A percentile compares a stretch with the other conserved stretches of the same genome.
Conservation (phyloP, 2,888 invertebrate genomes). For the Patella depressa region DNA sequence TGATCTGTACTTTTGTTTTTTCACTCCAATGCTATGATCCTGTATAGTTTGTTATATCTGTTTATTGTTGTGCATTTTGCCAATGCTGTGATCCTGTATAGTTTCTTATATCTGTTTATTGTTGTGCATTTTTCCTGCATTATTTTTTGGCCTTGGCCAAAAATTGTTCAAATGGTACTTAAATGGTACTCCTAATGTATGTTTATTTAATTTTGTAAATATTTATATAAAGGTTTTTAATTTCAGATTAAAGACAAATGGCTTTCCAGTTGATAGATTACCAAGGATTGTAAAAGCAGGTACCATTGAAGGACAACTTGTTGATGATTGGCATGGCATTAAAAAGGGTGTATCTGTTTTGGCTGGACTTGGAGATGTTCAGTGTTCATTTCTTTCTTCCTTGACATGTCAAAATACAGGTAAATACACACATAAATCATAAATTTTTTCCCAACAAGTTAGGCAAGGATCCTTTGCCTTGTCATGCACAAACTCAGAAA, state of each 20-base stretch:
- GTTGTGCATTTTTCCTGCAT: too few species aligned
- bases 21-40: too few species aligned
- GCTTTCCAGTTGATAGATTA: slow-evolving; percentile 81
- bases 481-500: slow-evolving; percentile 16
- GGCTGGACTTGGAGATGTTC: slow-evolving; percentile 85
- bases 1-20: too few species aligned
- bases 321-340: slow-evolving; percentile 82
- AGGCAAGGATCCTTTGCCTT: background rate
- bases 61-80: too few species aligned
- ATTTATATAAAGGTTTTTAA: background rate
- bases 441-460: background rate
- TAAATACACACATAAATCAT: slow-evolving; percentile 26
- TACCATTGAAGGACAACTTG: slow-evolving; percentile 78
- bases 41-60: too few species aligned
- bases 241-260: slow-evolving; percentile 74
- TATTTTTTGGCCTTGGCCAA: too few species aligned
- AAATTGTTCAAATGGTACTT: too few species aligned
- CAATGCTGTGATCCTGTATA: too few species aligned
- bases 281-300: slow-evolving; percentile 79
- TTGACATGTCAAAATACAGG: slow-evolving; percentile 75
- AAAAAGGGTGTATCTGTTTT: slow-evolving; percentile 82
- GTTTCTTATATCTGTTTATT: too few species aligned
- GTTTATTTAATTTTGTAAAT: too few species aligned
- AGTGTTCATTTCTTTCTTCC: slow-evolving; percentile 86
- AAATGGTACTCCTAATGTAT: too few species aligned